A percentile compares a stretch with the other conserved stretches of the same genome.
phyloP scores from a whole-genome alignment of 2,888 invertebrate genomes.

The Clunio marinus region DNA sequence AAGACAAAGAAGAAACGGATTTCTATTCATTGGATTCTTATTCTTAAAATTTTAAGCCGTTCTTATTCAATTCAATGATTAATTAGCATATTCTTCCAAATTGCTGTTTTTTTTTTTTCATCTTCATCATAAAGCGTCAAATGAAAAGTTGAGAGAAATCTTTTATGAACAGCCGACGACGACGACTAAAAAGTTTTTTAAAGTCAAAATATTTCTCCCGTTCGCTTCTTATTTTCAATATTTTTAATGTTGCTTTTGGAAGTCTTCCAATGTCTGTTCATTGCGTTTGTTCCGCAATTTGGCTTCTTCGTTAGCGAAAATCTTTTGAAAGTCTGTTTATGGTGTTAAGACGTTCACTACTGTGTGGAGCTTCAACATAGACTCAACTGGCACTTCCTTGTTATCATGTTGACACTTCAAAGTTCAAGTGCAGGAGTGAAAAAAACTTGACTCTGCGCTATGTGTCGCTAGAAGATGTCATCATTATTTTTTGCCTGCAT shows the following conservation, averaged over 20 bases:
- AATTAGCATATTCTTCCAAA: slow-evolving; percentile 12
- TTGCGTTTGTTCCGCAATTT: neutral
- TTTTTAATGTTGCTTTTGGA: slow-evolving; percentile 33
- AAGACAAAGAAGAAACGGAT: neutral
- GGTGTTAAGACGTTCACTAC: neutral
- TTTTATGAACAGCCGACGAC: neutral
- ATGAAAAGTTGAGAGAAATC: neutral
- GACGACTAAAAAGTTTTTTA: no score
- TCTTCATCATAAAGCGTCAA: no score
- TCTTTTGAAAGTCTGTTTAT: neutral
- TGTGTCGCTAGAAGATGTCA: neutral
- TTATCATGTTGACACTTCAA: neutral
- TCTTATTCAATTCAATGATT: neutral
- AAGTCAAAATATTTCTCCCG: slow-evolving; percentile 24
- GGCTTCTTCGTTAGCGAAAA: neutral
- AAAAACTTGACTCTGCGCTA: neutral
- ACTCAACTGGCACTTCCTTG: neutral
- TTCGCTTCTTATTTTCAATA: neutral
- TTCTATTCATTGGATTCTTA: neutral
- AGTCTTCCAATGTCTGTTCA: slow-evolving; percentile 14
- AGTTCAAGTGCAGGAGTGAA: slow-evolving; percentile 21
- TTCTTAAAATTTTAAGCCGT: no score
- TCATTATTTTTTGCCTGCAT: slow-evolving; percentile 12
- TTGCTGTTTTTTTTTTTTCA: neutral
- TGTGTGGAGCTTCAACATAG: neutral